Percentiles rank a stretch among this genome's conserved stretches.
These are phyloP conservation scores for Tortricodes alternella DNA, from an alignment of 2,888 invertebrate species.

Conservation along the genomic window DNA sequence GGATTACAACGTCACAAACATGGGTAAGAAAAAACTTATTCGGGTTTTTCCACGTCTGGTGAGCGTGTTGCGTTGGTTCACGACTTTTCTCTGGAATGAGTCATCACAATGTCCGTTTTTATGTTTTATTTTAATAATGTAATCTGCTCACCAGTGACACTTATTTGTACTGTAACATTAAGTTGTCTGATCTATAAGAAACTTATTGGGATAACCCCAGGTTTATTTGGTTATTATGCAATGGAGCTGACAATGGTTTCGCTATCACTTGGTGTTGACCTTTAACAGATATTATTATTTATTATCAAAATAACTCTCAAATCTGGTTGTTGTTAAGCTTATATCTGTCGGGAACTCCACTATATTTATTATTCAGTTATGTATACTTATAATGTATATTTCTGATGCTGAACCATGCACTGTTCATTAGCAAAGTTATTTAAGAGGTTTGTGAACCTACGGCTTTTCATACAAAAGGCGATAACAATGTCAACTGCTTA, in stretches of 20 bases:
- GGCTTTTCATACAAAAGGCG: too few species aligned
- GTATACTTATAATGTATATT: too few species aligned
- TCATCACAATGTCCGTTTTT: conserved; percentile 40
- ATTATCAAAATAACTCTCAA: conserved; percentile 11
- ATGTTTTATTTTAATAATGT: conserved; percentile 29
- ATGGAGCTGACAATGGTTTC: conserved; percentile 5
- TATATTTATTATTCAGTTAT: neutral
- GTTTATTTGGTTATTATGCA: conserved; percentile 7
- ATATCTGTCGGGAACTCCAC: neutral
- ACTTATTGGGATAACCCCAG: conserved; percentile 8
- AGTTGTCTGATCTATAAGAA: neutral
- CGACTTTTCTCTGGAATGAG: conserved; percentile 44
- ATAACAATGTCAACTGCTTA: too few species aligned
- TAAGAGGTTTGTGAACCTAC: too few species aligned
- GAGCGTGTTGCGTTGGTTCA: conserved; percentile 42
- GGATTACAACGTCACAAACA: conserved; percentile 78
- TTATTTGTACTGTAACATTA: conserved; percentile 2
- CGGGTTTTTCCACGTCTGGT: conserved; percentile 68
- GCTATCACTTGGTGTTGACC: conserved; percentile 17
- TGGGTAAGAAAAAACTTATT: conserved; percentile 80
- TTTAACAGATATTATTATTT: conserved; percentile 18
- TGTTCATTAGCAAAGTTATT: neutral
- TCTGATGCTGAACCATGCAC: neutral
- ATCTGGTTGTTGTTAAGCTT: neutral
- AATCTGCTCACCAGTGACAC: conserved; percentile 1